Conservation (phyloP, 2,797 vertebrate genomes). For the Gadopsis marmoratus region DNA sequence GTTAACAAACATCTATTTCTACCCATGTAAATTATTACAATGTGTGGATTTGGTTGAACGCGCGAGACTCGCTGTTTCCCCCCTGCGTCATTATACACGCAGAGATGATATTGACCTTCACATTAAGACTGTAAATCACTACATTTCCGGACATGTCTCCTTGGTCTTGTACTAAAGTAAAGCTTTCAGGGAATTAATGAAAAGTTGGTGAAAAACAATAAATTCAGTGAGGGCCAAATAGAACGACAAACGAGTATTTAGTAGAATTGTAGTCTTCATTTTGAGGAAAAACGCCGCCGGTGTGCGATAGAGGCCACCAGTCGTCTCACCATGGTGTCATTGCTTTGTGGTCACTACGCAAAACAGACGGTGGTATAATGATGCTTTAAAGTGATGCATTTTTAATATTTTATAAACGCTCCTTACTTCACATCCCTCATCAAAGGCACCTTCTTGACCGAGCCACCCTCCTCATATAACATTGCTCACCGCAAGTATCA, state of each 20-base stretch:
- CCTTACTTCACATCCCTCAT: constrained; percentile 31
- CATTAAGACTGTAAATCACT: not conserved
- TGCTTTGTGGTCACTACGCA: constrained; percentile 10
- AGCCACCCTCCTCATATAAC: constrained; percentile 47
- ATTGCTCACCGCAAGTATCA: constrained; percentile 64
- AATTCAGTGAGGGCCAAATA: not conserved
- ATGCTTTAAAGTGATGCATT: constrained; percentile 15
- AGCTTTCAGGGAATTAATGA: not conserved
- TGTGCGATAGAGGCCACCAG: not conserved
- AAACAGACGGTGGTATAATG: constrained; percentile 11
- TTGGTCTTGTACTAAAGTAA: not conserved
- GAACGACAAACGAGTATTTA: not conserved
- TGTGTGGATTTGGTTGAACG: not conserved
- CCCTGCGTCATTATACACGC: not conserved
- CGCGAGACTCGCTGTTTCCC: no score
- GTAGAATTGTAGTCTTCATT: not conserved
- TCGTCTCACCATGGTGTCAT: not conserved
- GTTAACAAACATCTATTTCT: no score
- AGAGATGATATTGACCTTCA: not conserved
- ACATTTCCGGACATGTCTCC: not conserved
- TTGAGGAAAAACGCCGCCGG: not conserved
- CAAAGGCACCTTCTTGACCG: constrained; percentile 60
- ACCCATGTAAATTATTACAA: no score
- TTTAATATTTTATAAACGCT: constrained; percentile 34
- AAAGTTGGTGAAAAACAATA: not conserved